phyloP scores from a whole-genome alignment of 2,888 invertebrate species.

The Odontothrips loti region DNA sequence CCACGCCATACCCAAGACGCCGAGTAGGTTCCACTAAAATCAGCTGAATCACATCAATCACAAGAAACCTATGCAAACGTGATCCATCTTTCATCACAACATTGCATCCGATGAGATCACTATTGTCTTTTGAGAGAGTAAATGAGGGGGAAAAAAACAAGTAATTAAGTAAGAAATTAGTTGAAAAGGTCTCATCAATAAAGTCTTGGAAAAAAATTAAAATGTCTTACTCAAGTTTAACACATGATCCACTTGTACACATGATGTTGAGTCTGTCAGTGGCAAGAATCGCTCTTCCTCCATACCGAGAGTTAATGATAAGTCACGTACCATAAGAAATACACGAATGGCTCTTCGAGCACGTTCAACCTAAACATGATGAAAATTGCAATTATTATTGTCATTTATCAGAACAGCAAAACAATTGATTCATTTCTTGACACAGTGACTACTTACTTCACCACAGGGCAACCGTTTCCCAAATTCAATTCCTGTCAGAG shows the following conservation, averaged over 20 bases:
- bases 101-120: conserved; percentile 94
- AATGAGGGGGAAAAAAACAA: conserved; percentile 39
- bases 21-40: conserved; percentile 95
- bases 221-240: conserved; percentile 82
- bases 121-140: conserved; percentile 69
- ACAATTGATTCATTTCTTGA: conserved; percentile 66
- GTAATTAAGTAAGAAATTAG: conserved; percentile 19
- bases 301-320: conserved; percentile 72
- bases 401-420: background rate
- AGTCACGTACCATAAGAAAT: conserved; percentile 80
- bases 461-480: conserved; percentile 92
- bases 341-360: conserved; percentile 86
- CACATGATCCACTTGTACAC: conserved; percentile 88
- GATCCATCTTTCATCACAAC: conserved; percentile 85
- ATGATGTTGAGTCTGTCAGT: conserved; percentile 78
- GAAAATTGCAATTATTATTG: conserved; percentile 11
- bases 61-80: conserved; percentile 88
- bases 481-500: conserved; percentile 92
- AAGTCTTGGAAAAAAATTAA: conserved; percentile 23
- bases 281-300: conserved; percentile 85
- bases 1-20: conserved; percentile 94
- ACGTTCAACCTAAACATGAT: conserved; percentile 68
- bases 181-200: conserved; percentile 31
- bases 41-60: conserved; percentile 91
- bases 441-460: conserved; percentile 75